Conservation (phyloP, 2,888 invertebrate genomes). For the Linnaemya vulpina region DNA sequence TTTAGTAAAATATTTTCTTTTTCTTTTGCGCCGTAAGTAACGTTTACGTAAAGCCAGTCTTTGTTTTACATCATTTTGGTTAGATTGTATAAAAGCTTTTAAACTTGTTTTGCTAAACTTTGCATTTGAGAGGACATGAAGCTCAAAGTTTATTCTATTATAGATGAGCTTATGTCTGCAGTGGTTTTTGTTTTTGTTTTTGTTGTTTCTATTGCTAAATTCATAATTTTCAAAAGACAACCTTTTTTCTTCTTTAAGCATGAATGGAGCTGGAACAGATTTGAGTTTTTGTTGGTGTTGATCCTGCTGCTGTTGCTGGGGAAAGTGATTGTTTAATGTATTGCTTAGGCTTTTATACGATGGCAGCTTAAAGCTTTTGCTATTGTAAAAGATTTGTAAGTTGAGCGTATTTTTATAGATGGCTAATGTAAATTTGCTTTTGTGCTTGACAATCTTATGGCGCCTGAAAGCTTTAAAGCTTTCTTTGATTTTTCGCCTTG, state of each 20-base stretch:
- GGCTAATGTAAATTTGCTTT: conserved; percentile 11
- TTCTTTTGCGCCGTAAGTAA: conserved; percentile 66
- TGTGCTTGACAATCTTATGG: conserved; percentile 27
- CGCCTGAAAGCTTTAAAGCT: conserved; percentile 44
- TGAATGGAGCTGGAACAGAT: background rate
- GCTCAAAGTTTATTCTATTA: background rate
- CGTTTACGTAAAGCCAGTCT: conserved; percentile 71
- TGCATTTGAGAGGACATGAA: background rate
- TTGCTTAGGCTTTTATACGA: conserved; percentile 47
- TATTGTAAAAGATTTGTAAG: conserved; percentile 5
- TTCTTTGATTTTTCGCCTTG: conserved; percentile 48
- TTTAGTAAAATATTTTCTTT: conserved; percentile 62
- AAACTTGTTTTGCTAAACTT: background rate
- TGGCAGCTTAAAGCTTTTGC: conserved; percentile 56
- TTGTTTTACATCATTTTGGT: conserved; percentile 67
- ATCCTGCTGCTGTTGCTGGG: conserved; percentile 48
- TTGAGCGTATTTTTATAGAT: conserved; percentile 10
- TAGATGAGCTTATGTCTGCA: background rate
- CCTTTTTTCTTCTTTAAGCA: conserved; percentile 52
- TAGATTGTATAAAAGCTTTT: conserved; percentile 25
- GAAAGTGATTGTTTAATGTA: conserved; percentile 49
- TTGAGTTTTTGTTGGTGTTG: conserved; percentile 45
- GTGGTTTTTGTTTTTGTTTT: conserved; percentile 19
- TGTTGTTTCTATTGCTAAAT: conserved; percentile 54
- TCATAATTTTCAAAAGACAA: conserved; percentile 58